A percentile compares a stretch with the other conserved stretches of the same genome.
phyloP scores from a whole-genome alignment of 2,888 invertebrate genomes.

The Panzeria rudis region DNA sequence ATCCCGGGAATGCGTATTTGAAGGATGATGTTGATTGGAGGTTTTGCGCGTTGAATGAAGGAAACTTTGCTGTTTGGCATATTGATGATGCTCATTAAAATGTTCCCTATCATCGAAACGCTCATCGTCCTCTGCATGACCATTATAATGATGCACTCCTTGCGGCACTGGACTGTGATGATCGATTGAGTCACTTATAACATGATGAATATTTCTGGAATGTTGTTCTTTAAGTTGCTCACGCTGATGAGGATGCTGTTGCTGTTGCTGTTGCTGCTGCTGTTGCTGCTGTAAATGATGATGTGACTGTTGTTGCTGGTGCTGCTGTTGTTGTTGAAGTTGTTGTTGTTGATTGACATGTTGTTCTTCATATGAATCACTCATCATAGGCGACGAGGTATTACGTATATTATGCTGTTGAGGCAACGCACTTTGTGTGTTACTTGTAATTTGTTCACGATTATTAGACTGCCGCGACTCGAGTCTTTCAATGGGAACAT shows the following conservation, averaged over 20 bases:
- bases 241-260: conserved; percentile 52
- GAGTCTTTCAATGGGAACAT: conserved; percentile 83
- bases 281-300: conserved; percentile 67
- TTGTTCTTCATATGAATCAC: conserved; percentile 63
- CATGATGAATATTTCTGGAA: conserved; percentile 50
- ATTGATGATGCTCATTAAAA: conserved; percentile 77
- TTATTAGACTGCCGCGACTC: conserved; percentile 81
- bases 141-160: conserved; percentile 61
- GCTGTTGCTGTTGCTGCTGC: conserved; percentile 62
- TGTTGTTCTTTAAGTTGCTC: conserved; percentile 55
- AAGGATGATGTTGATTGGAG: conserved; percentile 72
- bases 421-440: conserved; percentile 45
- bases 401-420: conserved; percentile 73
- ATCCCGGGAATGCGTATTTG: conserved; percentile 58
- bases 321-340: conserved; percentile 74
- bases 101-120: conserved; percentile 64
- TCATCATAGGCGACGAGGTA: conserved; percentile 66
- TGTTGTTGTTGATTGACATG: conserved; percentile 73
- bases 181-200: conserved; percentile 57
- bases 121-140: conserved; percentile 63
- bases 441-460: conserved; percentile 71
- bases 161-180: conserved; percentile 58
- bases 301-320: conserved; percentile 68
- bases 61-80: conserved; percentile 80
- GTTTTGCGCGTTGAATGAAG: conserved; percentile 80